phyloP scores from a whole-genome alignment of 2,113 vertebrate species.

The Tragelaphus scriptus region DNA sequence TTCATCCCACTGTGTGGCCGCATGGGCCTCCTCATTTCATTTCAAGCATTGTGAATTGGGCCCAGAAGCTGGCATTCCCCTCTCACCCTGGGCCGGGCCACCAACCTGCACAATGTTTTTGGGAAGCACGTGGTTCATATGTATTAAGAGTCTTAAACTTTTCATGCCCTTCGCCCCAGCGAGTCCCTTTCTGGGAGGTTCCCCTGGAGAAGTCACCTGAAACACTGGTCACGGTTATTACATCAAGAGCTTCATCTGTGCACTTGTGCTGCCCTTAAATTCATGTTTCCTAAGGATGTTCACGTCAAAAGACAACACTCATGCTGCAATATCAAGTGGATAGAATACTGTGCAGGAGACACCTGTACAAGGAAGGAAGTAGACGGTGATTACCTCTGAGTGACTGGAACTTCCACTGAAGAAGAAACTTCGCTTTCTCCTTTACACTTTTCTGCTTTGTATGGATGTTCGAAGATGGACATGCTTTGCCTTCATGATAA shows the following conservation, averaged over 20 bases:
- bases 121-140: not conserved
- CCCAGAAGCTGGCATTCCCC: not conserved
- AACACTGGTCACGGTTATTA: accelerated
- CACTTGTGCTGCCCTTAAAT: not conserved
- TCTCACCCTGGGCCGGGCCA: no score
- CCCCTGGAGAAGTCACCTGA: not conserved
- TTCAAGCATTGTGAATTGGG: not conserved
- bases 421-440: not conserved
- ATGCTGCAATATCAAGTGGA: not conserved
- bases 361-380: not conserved
- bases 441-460: not conserved
- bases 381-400: not conserved
- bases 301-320: not conserved
- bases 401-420: not conserved
- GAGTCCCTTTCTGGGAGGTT: not conserved
- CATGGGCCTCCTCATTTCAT: not conserved
- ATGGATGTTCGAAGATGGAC: not conserved
- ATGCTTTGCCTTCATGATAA: not conserved
- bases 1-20: accelerated
- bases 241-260: not conserved
- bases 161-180: not conserved
- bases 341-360: not conserved
- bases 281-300: not conserved
- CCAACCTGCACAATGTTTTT: not conserved
- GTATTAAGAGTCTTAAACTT: not conserved